Conservation (phyloP, 2,888 invertebrate species). For the Tenthredo notha region DNA sequence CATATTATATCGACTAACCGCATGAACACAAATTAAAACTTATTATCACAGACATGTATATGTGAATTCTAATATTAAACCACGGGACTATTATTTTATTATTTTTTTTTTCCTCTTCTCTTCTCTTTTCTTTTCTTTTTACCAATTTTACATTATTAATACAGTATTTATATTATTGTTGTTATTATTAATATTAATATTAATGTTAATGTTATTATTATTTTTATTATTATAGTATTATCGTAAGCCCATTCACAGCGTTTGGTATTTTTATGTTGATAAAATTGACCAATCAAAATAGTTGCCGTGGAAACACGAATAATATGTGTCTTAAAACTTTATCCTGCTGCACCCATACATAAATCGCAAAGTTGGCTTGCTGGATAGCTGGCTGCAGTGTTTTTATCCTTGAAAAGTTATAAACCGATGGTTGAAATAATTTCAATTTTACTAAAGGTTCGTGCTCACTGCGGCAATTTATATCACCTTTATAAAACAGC, state of each 20-base stretch:
- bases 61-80: slow-evolving; percentile 56
- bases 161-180: background rate
- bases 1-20: slow-evolving; percentile 5
- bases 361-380: background rate
- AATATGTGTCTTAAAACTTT: background rate
- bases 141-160: slow-evolving; percentile 5
- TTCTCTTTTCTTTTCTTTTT: no score
- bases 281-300: slow-evolving; percentile 45
- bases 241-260: slow-evolving; percentile 14
- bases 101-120: no score
- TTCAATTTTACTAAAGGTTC: background rate
- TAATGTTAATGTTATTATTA: background rate
- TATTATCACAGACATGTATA: slow-evolving; percentile 60
- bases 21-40: slow-evolving; percentile 61
- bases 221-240: background rate
- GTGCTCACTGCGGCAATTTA: slow-evolving; percentile 15
- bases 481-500: background rate
- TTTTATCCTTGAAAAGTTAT: slow-evolving; percentile 49
- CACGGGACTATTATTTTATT: slow-evolving; percentile 17
- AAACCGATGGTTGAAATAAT: slow-evolving; percentile 40
- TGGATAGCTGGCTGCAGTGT: background rate
- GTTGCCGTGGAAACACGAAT: slow-evolving; percentile 43
- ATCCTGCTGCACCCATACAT: background rate
- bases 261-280: slow-evolving; percentile 1
- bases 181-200: background rate